Percentiles rank a stretch among this genome's conserved stretches.
Evolutionary conservation across 1,140 invertebrate genomes (phyloP).

Genomic region (Trachymyrmex cornetzi): DNA sequence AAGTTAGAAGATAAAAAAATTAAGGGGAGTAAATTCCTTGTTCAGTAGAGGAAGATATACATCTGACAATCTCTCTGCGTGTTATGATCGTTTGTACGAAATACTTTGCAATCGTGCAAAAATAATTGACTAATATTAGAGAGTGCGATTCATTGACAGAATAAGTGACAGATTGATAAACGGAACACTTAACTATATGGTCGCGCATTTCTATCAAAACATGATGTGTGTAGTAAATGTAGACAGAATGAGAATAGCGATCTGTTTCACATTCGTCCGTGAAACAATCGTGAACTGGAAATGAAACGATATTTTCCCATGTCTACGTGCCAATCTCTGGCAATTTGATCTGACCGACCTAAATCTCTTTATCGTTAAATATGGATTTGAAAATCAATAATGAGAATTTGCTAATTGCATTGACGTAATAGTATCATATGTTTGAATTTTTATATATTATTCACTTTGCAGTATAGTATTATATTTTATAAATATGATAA

Average conservation of each 20-base stretch:
- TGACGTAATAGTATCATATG: constrained; percentile 5
- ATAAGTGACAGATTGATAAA: constrained; percentile 59
- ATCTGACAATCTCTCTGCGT: too few relatives aligned
- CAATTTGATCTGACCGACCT: constrained; percentile 28
- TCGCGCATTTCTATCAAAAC: constrained; percentile 21
- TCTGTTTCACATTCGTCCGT: not conserved
- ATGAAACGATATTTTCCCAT: constrained; percentile 36
- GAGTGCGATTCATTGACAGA: constrained; percentile 59
- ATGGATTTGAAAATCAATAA: constrained; percentile 43
- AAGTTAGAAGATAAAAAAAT: too few relatives aligned
- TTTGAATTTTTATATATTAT: constrained; percentile 24
- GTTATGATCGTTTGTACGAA: not conserved
- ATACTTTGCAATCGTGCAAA: constrained; percentile 25
- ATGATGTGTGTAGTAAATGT: not conserved
- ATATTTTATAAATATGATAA: not conserved
- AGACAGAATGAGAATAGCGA: not conserved
- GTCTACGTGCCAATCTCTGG: constrained; percentile 23
- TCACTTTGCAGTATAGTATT: constrained; percentile 5
- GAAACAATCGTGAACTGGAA: constrained; percentile 7
- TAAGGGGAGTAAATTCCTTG: too few relatives aligned
- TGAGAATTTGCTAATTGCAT: constrained; percentile 62
- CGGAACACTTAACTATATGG: constrained; percentile 28
- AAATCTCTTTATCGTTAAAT: constrained; percentile 42
- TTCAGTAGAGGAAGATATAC: too few relatives aligned
- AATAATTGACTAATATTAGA: constrained; percentile 58